Conservation (phyloP, 2,888 invertebrate genomes). For the Tribolium freemani region DNA sequence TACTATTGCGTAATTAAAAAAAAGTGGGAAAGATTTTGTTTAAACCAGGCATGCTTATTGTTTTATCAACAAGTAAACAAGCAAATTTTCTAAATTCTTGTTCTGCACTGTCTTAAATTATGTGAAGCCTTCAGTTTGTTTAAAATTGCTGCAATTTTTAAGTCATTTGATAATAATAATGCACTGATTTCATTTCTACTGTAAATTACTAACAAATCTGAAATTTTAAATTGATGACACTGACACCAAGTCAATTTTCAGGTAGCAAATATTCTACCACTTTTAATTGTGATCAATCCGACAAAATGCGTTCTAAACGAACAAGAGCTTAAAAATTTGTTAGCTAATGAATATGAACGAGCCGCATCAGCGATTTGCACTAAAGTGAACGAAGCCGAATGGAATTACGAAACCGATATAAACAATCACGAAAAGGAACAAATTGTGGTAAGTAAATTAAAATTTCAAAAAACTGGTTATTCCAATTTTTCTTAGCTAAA, state of each 20-base stretch:
- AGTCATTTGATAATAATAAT: not conserved
- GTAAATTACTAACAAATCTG: too few species aligned
- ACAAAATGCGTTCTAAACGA: conserved; percentile 36
- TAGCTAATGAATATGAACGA: conserved; percentile 56
- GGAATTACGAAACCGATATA: conserved; percentile 64
- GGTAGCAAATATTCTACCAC: not conserved
- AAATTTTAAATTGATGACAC: too few species aligned
- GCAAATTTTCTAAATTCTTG: not conserved
- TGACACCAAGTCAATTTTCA: too few species aligned
- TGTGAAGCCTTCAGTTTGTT: not conserved
- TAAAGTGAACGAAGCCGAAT: conserved; percentile 62
- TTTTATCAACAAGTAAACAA: not conserved
- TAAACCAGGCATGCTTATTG: too few species aligned
- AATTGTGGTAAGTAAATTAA: conserved; percentile 50
- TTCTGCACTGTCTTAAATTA: not conserved
- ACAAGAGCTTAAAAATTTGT: conserved; percentile 50
- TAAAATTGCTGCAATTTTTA: not conserved
- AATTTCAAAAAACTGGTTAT: not conserved
- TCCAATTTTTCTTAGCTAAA: conserved; percentile 49
- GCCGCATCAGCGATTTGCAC: conserved; percentile 60
- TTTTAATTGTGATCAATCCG: not conserved
- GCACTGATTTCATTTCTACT: too few species aligned
- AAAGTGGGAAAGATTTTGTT: too few species aligned
- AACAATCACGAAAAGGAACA: conserved; percentile 57
- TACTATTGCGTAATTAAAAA: too few species aligned